Base-by-base conservation (phyloP, 2,113 vertebrate species). In the Platycercus adscitus region DNA sequence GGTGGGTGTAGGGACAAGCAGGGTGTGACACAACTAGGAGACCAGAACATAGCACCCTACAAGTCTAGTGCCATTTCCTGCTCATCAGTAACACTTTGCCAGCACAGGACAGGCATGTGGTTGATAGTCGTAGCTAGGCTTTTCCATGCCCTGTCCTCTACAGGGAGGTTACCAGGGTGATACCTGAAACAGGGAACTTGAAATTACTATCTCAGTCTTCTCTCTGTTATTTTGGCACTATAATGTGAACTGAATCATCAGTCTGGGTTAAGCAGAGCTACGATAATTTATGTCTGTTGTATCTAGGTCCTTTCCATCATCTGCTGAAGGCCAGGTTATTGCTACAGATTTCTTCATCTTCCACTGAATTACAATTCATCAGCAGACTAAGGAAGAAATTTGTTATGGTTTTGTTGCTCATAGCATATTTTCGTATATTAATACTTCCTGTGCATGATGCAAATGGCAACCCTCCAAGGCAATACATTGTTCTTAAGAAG, bases 401-500 rank as follows among this genome's bases (percentile, higher is more conserved):
- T 85, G 69, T 85, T 95, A 69, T 5, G 13, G 58, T 90, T 96
- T 87, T 5, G 17, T 86, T 91, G 76, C 71, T 93, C 11, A n/a
- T 68, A 83, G 79, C 39, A 4, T 94, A 70, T 81, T 95, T 96
- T 91, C 50, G 29, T 94, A 44, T 49, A 69, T 86, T 94, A 93
- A 83, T 90, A 81, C 58, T 96, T 96, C 90, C 91, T 96, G 19
- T 70, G 58, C 5, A 1, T 44, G 82, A 64, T 81, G 86, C 60
- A 93, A 83, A 71, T 96, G 90, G 95, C 89, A 96, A 10, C 43
- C 47, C n/a, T 95, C 94, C 85, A 91, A 96, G 71, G 82, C 63
- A 91, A 81, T 89, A 72, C 75, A 88, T 14, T 86, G 60, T 81
- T 93, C 87, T 61, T 63, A 96, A 90, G 91, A 93, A 92, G 82